Evolutionary conservation across 2,113 vertebrate species (phyloP).

Genomic region (Oxygymnocypris stewartii): DNA sequence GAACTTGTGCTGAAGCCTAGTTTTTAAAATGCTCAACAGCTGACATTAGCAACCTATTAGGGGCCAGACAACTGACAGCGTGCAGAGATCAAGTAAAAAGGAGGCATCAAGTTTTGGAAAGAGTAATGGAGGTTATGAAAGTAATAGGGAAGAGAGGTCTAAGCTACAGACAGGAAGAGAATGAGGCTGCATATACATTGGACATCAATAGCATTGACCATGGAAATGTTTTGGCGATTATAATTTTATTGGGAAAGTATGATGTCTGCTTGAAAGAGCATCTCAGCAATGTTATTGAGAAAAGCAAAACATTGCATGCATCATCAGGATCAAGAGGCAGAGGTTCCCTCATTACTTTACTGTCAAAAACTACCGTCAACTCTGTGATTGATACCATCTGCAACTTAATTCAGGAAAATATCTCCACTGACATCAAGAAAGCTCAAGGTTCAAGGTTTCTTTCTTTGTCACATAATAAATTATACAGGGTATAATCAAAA

Average conservation of each 20-base stretch:
- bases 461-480: too few relatives aligned
- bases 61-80: neutral
- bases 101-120: constrained; percentile 33
- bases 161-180: constrained; percentile 1
- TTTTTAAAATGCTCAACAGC: constrained; percentile 36
- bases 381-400: constrained; percentile 40
- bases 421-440: neutral
- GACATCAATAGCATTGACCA: constrained; percentile 13
- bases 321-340: neutral
- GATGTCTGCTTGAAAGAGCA: constrained; percentile 8
- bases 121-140: constrained; percentile 26
- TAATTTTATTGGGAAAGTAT: constrained; percentile 26
- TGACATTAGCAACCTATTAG: constrained; percentile 32
- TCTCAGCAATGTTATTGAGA: too few relatives aligned
- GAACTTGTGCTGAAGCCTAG: constrained; percentile 45
- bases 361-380: neutral
- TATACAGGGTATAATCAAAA: too few relatives aligned
- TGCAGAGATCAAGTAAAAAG: constrained; percentile 24
- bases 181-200: constrained; percentile 24
- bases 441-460: too few relatives aligned
- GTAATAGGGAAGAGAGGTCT: constrained; percentile 2
- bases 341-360: too few relatives aligned
- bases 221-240: constrained; percentile 35
- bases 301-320: neutral
- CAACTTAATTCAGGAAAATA: neutral